These are phyloP conservation scores for Myopa tessellatipennis DNA, from an alignment of 2,888 invertebrate genomes.

Conservation along the genomic window DNA sequence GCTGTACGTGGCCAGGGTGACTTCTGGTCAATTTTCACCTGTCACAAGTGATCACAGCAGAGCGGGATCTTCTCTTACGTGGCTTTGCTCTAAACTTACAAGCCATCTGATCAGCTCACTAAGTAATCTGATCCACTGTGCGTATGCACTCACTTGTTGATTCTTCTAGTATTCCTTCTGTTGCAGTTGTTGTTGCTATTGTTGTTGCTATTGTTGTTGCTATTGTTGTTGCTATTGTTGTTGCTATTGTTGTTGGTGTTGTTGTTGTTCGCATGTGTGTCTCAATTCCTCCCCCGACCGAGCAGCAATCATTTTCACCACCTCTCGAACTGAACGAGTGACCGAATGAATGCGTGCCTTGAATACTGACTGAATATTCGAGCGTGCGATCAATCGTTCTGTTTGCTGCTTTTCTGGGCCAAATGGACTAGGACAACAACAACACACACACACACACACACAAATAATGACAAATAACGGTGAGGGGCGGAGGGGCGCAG, in stretches of 20 bases:
- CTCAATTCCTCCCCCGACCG: background rate
- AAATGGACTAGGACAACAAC: background rate
- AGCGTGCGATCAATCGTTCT: conserved; percentile 21
- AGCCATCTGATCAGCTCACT: too few relatives aligned
- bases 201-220: background rate
- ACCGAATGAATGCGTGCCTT: conserved; percentile 21
- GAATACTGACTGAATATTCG: background rate
- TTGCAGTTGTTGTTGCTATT: background rate
- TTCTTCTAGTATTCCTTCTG: background rate
- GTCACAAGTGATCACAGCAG: too few relatives aligned
- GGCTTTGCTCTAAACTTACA: too few relatives aligned
- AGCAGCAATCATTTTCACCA: background rate
- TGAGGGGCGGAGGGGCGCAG: background rate
- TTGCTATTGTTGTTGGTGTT: background rate
- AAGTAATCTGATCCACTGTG: too few relatives aligned
- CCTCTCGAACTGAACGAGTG: conserved; percentile 9
- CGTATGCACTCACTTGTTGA: too few relatives aligned
- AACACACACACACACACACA: background rate
- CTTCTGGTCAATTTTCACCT: too few relatives aligned
- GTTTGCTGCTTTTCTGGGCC: background rate
- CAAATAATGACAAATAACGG: background rate
- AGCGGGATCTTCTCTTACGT: too few relatives aligned
- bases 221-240: background rate
- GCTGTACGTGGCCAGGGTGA: too few relatives aligned
- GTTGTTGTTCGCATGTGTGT: background rate